These are phyloP conservation scores for Mactromeris polynyma DNA, from an alignment of 2,888 invertebrate genomes.

Conservation along the genomic window DNA sequence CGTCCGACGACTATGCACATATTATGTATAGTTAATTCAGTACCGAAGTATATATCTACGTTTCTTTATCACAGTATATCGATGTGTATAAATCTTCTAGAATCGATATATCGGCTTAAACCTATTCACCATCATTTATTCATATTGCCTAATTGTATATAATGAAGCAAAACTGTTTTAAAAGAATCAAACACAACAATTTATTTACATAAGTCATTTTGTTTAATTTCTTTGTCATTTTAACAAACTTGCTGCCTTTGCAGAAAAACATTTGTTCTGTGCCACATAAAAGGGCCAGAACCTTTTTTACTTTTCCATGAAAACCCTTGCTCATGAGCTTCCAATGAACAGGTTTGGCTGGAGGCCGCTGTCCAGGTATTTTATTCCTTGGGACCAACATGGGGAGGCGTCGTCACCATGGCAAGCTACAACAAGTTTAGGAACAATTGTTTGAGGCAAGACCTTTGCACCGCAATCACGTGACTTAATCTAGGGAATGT, in stretches of 20 bases:
- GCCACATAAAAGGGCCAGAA: constrained; percentile 27
- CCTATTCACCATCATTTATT: not conserved
- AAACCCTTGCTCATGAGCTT: constrained; percentile 28
- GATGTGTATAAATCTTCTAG: too few relatives aligned
- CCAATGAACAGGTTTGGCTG: constrained; percentile 85
- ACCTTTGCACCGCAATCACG: constrained; percentile 29
- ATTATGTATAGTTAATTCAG: too few relatives aligned
- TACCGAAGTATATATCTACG: too few relatives aligned
- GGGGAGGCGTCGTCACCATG: constrained; percentile 85
- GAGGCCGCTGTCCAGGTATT: constrained; percentile 87
- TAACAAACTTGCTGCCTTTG: constrained; percentile 34
- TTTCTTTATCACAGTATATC: too few relatives aligned
- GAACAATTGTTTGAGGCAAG: constrained; percentile 82
- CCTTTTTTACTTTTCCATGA: constrained; percentile 25
- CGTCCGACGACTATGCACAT: too few relatives aligned
- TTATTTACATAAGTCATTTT: not conserved
- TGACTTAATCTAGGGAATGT: constrained; percentile 28
- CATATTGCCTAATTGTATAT: not conserved
- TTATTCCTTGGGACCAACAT: constrained; percentile 87
- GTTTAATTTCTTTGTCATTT: constrained; percentile 17
- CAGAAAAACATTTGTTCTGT: constrained; percentile 30
- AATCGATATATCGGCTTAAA: too few relatives aligned
- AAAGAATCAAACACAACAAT: not conserved
- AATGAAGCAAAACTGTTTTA: not conserved
- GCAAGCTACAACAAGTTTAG: constrained; percentile 85